A percentile compares a stretch with the other conserved stretches of the same genome.
Conservation (phyloP, 2,797 vertebrate genomes). For the Pelochelys cantorii region DNA sequence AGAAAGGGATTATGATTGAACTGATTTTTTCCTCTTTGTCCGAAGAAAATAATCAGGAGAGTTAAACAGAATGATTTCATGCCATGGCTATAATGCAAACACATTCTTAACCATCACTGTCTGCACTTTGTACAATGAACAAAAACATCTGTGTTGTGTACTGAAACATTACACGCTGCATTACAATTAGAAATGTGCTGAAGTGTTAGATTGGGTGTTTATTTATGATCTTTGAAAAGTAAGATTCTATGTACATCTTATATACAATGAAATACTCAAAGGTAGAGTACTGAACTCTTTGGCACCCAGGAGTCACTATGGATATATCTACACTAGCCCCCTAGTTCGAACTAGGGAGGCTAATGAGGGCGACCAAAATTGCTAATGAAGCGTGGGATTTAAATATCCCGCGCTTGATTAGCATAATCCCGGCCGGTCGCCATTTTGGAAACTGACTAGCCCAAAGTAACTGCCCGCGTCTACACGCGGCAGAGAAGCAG, state of each 20-base stretch:
- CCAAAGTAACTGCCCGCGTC: too few relatives aligned
- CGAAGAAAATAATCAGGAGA: slow-evolving; percentile 67
- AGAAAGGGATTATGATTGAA: slow-evolving; percentile 56
- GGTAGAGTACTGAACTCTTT: slow-evolving; percentile 72
- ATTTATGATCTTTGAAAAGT: slow-evolving; percentile 77
- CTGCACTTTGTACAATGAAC: slow-evolving; percentile 76
- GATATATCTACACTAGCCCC: too few relatives aligned
- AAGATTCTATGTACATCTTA: slow-evolving; percentile 63
- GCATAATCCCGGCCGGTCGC: too few relatives aligned
- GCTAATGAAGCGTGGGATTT: too few relatives aligned
- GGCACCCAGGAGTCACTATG: slow-evolving; percentile 69
- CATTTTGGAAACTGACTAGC: too few relatives aligned
- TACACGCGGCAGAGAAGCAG: too few relatives aligned
- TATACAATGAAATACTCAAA: slow-evolving; percentile 72
- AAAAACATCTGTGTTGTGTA: slow-evolving; percentile 79
- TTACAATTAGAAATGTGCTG: slow-evolving; percentile 80
- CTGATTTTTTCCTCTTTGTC: slow-evolving; percentile 52
- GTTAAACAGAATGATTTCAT: slow-evolving; percentile 78
- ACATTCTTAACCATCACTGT: slow-evolving; percentile 77
- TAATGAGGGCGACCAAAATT: too few relatives aligned
- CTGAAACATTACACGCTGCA: slow-evolving; percentile 67
- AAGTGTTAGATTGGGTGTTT: slow-evolving; percentile 72
- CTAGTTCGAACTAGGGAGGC: too few relatives aligned
- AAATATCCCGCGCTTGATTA: too few relatives aligned
- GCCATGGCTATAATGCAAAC: slow-evolving; percentile 73